Evolutionary conservation across 2,888 invertebrate species (phyloP).

Genomic region (Eupithecia vulgata): DNA sequence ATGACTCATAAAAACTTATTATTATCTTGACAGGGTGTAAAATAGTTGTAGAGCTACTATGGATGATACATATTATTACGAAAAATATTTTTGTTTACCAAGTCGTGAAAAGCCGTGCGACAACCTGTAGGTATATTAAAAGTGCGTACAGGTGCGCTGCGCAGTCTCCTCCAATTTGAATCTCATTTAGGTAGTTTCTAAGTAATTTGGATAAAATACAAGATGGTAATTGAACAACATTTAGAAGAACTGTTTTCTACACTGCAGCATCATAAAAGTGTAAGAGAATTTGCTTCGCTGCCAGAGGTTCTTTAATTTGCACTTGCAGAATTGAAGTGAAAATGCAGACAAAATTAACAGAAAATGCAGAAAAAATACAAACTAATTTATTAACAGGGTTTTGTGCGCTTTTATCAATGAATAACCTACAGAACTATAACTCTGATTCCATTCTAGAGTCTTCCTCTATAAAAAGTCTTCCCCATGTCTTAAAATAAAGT

Average conservation of each 20-base stretch:
- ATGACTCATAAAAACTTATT: neutral
- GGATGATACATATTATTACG: neutral
- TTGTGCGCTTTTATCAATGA: neutral
- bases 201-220: constrained; percentile 7
- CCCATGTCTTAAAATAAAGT: neutral
- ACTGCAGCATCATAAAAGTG: neutral
- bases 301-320: neutral
- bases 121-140: constrained; percentile 28
- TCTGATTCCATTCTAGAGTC: neutral
- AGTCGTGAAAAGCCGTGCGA: constrained; percentile 28
- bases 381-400: neutral
- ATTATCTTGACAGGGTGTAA: neutral
- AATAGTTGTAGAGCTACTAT: neutral
- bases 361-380: neutral
- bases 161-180: constrained; percentile 25
- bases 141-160: constrained; percentile 34
- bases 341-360: neutral
- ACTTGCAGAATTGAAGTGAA: neutral
- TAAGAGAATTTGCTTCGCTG: neutral
- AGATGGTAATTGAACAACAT: constrained; percentile 3
- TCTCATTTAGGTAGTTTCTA: constrained; percentile 29
- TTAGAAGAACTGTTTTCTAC: neutral
- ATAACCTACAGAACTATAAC: neutral
- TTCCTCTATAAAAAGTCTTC: neutral
- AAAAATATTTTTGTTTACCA: constrained; percentile 20